A percentile compares a stretch with the other conserved stretches of the same genome.
phyloP scores from a whole-genome alignment of 2,797 vertebrate species.

The Ciconia nigra region DNA sequence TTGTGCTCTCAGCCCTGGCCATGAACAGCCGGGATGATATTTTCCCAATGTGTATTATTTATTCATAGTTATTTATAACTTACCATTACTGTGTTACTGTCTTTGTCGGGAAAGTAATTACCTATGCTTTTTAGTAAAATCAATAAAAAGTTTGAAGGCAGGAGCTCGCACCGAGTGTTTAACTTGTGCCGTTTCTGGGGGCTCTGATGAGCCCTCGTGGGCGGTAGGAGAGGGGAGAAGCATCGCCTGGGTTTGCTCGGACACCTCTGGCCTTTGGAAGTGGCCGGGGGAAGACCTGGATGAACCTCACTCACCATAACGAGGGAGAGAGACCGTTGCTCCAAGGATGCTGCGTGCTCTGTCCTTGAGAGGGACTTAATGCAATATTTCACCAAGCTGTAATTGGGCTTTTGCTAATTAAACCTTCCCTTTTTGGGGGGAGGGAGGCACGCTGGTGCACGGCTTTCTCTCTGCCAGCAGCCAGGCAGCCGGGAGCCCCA shows the following conservation, averaged over 20 bases:
- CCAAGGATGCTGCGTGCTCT: not conserved
- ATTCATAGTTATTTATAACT: constrained; percentile 14
- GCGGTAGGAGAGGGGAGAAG: accelerated
- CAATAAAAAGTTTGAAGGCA: not conserved
- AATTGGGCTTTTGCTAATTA: not conserved
- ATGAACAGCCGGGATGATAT: not conserved
- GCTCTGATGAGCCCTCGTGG: accelerated
- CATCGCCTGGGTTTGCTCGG: accelerated
- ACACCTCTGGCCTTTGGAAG: not conserved
- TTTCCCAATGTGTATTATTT: not conserved
- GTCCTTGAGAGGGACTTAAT: not conserved
- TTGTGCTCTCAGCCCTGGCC: not conserved
- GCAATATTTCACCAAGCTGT: not conserved
- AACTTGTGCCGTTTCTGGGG: not conserved
- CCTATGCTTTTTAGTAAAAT: constrained; percentile 3
- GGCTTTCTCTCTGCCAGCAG: not conserved
- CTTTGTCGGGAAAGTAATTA: constrained; percentile 31
- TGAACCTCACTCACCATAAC: accelerated
- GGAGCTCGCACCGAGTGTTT: not conserved
- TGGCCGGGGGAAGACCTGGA: not conserved
- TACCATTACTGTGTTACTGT: not conserved
- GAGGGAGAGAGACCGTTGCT: accelerated
- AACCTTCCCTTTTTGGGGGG: accelerated
- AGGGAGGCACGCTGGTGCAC: accelerated
- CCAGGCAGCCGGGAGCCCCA: not conserved